Evolutionary conservation across 1,140 invertebrate genomes (phyloP).

Genomic region (Yoshiicerus persimilis): DNA sequence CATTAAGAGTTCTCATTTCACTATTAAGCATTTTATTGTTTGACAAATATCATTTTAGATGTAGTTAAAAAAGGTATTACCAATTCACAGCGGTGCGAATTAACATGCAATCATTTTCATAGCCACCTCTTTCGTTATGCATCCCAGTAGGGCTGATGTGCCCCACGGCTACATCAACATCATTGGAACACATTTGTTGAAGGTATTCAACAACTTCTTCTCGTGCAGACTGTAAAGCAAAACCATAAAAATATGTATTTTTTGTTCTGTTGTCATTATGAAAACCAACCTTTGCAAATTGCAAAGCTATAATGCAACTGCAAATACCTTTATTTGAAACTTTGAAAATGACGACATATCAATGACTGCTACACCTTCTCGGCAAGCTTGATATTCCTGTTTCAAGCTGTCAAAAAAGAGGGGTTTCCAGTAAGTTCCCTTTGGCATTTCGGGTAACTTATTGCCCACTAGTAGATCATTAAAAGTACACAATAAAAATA

Average conservation of each 20-base stretch:
- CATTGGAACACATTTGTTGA: conserved; percentile 94
- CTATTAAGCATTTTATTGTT: too few relatives aligned
- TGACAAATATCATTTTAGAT: not conserved
- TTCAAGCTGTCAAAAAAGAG: conserved; percentile 89
- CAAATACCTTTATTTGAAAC: conserved; percentile 84
- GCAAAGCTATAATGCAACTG: conserved; percentile 47
- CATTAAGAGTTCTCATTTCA: too few relatives aligned
- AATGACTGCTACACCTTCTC: conserved; percentile 88
- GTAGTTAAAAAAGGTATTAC: conserved; percentile 59
- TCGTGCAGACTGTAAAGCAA: conserved; percentile 68
- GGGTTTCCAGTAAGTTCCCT: conserved; percentile 69
- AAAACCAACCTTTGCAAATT: too few relatives aligned
- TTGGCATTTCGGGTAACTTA: conserved; percentile 43
- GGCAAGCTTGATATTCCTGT: conserved; percentile 88
- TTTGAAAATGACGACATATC: conserved; percentile 99
- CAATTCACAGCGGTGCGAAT: conserved; percentile 83
- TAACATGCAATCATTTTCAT: conserved; percentile 97
- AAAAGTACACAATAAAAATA: not conserved
- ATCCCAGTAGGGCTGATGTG: conserved; percentile 97
- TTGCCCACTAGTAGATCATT: conserved; percentile 33
- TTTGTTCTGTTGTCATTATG: too few relatives aligned
- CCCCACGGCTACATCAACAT: conserved; percentile 92
- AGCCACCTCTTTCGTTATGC: conserved; percentile 93
- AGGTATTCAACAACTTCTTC: conserved; percentile 85
- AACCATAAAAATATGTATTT: conserved; percentile 36